Evolutionary conservation across 1,140 invertebrate genomes (phyloP).

Genomic region (Rhysida immarginata): DNA sequence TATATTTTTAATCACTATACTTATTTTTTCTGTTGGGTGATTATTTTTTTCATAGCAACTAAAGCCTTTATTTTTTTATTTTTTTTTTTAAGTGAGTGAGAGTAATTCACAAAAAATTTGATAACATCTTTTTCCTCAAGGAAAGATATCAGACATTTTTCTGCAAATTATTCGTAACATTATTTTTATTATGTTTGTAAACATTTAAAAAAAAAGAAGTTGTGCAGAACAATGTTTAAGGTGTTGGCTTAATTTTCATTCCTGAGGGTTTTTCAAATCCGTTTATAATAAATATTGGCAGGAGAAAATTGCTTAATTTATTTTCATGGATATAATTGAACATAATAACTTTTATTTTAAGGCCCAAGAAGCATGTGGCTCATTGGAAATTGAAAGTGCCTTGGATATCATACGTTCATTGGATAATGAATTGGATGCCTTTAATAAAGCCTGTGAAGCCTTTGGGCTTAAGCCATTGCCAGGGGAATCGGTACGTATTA

Average conservation of each 20-base stretch:
- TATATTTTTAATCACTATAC: too few species aligned
- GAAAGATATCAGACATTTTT: too few species aligned
- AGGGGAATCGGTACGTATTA: conserved; percentile 51
- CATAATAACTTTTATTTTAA: conserved; percentile 12
- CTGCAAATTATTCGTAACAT: too few species aligned
- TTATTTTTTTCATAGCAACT: too few species aligned
- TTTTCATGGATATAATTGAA: background rate
- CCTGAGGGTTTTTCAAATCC: background rate
- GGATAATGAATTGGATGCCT: conserved; percentile 64
- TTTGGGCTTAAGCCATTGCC: conserved; percentile 62
- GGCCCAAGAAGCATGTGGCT: conserved; percentile 71
- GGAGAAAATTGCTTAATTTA: too few species aligned
- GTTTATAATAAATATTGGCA: conserved; percentile 12
- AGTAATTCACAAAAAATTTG: too few species aligned
- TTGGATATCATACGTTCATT: conserved; percentile 61
- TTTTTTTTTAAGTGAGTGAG: too few species aligned
- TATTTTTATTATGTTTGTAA: too few species aligned
- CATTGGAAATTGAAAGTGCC: conserved; percentile 69
- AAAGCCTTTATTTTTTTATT: too few species aligned
- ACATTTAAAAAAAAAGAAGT: background rate
- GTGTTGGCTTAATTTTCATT: too few species aligned
- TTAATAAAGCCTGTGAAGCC: conserved; percentile 51
- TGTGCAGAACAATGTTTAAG: background rate
- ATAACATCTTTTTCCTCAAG: too few species aligned
- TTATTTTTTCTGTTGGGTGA: too few species aligned